Evolutionary conservation across 2,797 vertebrate species (phyloP).

Genomic region (Avahi laniger): DNA sequence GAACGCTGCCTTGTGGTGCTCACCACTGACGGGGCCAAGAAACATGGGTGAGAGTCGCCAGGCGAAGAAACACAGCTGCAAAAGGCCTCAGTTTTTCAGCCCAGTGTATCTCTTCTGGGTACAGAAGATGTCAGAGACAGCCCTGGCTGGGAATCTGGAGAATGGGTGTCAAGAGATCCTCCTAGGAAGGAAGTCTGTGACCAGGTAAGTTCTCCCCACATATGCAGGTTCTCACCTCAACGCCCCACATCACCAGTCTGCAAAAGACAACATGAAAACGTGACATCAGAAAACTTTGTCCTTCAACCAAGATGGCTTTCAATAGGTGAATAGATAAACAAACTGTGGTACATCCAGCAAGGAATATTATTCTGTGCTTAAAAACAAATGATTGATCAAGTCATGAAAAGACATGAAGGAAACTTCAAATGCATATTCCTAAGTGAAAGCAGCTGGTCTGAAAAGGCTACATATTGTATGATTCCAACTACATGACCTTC

Average conservation of each 20-base stretch:
- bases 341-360: background rate
- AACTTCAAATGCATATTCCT: background rate
- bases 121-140: background rate
- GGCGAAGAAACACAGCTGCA: background rate
- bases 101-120: background rate
- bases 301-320: background rate
- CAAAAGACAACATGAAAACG: background rate
- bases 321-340: background rate
- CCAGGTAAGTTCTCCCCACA: background rate
- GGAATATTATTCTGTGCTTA: background rate
- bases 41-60: background rate
- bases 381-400: background rate
- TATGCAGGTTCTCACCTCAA: background rate
- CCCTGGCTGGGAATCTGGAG: background rate
- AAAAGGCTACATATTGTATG: background rate
- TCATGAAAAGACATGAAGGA: background rate
- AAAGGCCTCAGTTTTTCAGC: background rate
- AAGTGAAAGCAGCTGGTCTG: background rate
- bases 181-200: background rate
- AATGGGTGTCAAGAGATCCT: background rate
- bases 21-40: background rate
- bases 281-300: background rate
- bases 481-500: background rate
- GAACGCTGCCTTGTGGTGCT: background rate
- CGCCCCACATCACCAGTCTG: background rate